Percentiles rank a stretch among this genome's conserved stretches.
phyloP scores from a whole-genome alignment of 2,797 vertebrate genomes.

The Dendrocincla tyrannina region DNA sequence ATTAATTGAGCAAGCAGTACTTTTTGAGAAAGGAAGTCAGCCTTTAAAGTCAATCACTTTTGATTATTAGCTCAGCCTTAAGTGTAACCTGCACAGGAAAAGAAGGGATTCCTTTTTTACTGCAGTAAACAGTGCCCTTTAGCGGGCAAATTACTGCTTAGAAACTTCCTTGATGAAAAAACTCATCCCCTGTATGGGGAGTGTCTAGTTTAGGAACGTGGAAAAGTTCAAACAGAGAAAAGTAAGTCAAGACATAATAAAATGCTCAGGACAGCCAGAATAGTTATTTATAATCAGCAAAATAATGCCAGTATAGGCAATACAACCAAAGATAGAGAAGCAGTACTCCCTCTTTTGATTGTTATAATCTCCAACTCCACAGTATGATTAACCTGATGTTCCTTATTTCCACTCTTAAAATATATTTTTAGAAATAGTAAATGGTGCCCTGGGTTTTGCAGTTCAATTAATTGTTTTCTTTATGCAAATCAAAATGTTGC shows the following conservation, averaged over 20 bases:
- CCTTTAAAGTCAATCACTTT: not conserved
- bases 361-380: not conserved
- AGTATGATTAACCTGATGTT: not conserved
- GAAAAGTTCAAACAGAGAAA: not conserved
- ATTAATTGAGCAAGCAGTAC: not conserved
- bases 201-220: not conserved
- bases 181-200: not conserved
- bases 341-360: not conserved
- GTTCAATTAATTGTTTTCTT: not conserved
- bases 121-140: conserved; percentile 30
- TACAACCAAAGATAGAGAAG: not conserved
- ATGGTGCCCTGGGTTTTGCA: not conserved
- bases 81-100: not conserved
- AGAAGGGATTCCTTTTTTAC: not conserved
- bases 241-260: not conserved
- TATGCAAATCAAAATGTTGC: not conserved
- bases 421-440: not conserved
- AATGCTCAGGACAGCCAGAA: not conserved
- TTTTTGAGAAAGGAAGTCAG: not conserved
- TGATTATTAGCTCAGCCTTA: not conserved
- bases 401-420: not conserved
- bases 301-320: not conserved
- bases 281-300: not conserved
- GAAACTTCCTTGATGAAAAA: not conserved
- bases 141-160: not conserved